These are phyloP conservation scores for Eupithecia insigniata DNA, from an alignment of 2,888 invertebrate genomes.

Conservation along the genomic window DNA sequence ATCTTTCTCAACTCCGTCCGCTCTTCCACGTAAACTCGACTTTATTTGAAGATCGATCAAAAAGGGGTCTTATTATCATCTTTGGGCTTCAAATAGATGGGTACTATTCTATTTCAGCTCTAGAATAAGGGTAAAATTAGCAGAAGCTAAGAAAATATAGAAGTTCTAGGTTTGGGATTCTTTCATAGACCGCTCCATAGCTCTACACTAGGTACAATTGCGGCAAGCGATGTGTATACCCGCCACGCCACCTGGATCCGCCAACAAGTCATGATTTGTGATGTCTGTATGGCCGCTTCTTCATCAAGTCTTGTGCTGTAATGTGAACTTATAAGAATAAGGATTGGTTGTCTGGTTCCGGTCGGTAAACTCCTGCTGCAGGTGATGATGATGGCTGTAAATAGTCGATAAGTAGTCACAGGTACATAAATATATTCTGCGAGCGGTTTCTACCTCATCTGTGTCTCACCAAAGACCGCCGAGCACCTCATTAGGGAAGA, in stretches of 20 bases:
- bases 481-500: slow-evolving; percentile 7
- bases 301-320: no score
- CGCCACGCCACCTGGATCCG: no score
- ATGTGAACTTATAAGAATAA: no score
- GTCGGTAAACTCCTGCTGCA: not conserved
- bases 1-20: not conserved
- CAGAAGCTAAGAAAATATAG: not conserved
- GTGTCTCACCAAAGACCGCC: not conserved
- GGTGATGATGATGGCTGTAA: not conserved
- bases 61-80: no score
- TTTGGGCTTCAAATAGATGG: not conserved
- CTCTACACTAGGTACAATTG: no score
- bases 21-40: not conserved
- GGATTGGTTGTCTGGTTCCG: no score
- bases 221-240: no score
- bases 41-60: slow-evolving; percentile 3
- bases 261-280: no score
- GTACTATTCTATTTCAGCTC: not conserved
- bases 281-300: no score
- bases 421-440: not conserved
- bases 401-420: not conserved
- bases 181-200: not conserved
- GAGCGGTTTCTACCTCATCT: not conserved
- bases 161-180: not conserved
- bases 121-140: not conserved